These are phyloP conservation scores for Brachionus manjavacas DNA, from an alignment of 1,140 invertebrate species.

Conservation along the genomic window DNA sequence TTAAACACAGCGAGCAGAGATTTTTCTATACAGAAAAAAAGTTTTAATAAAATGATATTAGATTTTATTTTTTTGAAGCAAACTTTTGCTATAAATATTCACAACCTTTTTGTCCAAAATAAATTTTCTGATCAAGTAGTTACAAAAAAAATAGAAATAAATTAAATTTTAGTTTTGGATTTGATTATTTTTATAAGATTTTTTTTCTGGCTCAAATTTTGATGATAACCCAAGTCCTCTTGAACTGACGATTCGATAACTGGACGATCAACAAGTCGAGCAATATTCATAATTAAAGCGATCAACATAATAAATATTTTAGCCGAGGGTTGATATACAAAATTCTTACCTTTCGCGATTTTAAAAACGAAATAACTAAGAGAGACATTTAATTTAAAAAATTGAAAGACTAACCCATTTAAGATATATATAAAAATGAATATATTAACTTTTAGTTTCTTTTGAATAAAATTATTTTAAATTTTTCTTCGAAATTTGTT, in stretches of 20 bases:
- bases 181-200: background rate
- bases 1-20: too few species aligned
- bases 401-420: slow-evolving; percentile 22
- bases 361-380: background rate
- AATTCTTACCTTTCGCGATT: slow-evolving; percentile 9
- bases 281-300: background rate
- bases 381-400: slow-evolving; percentile 29
- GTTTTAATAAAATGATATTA: too few species aligned
- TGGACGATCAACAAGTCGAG: background rate
- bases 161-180: too few species aligned
- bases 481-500: background rate
- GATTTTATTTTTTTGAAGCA: too few species aligned
- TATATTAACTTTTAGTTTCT: slow-evolving; percentile 27
- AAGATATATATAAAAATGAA: slow-evolving; percentile 12
- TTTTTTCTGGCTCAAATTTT: background rate
- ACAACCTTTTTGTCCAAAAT: too few species aligned
- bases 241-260: background rate
- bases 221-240: background rate
- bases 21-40: too few species aligned
- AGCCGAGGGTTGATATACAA: background rate
- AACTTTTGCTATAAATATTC: too few species aligned
- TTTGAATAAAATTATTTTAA: background rate
- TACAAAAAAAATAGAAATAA: too few species aligned
- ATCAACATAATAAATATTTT: slow-evolving; percentile 33
- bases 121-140: too few species aligned